A percentile compares a stretch with the other conserved stretches of the same genome.
These are phyloP conservation scores for Falco columbarius DNA, from an alignment of 2,797 vertebrate species.

Conservation along the genomic window DNA sequence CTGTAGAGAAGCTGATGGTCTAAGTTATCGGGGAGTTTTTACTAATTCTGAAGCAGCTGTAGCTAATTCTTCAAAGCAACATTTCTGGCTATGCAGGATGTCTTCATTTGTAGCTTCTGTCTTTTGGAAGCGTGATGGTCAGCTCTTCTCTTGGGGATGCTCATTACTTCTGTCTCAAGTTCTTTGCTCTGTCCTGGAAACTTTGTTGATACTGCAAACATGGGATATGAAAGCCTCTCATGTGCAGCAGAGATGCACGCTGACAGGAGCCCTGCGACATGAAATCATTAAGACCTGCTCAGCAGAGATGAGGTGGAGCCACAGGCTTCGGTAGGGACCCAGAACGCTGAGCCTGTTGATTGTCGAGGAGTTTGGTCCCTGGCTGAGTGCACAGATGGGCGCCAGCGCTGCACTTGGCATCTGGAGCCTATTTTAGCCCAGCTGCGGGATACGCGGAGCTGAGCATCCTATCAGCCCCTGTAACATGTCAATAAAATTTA, in stretches of 20 bases:
- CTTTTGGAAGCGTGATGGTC: neutral
- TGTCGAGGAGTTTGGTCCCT: neutral
- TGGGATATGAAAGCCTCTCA: neutral
- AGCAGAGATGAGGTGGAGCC: neutral
- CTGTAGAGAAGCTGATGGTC: neutral
- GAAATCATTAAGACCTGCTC: neutral
- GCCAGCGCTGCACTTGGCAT: rapidly evolving
- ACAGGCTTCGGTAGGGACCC: neutral
- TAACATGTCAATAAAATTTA: rapidly evolving
- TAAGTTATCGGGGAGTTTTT: neutral
- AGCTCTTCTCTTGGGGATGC: neutral
- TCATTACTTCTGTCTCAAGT: neutral
- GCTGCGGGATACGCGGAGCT: neutral
- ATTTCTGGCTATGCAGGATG: neutral
- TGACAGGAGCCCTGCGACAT: rapidly evolving
- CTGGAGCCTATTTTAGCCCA: neutral
- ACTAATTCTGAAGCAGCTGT: neutral
- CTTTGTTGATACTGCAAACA: neutral
- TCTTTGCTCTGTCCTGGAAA: neutral
- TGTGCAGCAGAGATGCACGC: neutral
- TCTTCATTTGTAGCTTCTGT: neutral
- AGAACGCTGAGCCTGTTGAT: neutral
- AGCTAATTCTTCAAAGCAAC: neutral
- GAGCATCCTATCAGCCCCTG: neutral
- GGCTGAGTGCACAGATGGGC: rapidly evolving